These are phyloP conservation scores for Limnephilus rhombicus DNA, from an alignment of 2,888 invertebrate genomes.

Conservation along the genomic window DNA sequence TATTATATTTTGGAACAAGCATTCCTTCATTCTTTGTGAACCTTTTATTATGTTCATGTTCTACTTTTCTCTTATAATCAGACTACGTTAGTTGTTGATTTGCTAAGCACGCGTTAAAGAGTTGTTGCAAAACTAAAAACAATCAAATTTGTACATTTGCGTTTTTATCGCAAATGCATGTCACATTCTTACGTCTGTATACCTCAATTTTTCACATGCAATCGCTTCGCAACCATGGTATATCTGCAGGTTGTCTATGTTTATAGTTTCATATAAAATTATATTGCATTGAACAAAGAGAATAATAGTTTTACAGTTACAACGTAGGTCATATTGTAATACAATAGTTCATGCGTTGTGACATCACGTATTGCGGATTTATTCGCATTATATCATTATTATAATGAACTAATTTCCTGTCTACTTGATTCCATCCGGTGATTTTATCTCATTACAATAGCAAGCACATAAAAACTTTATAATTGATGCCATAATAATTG, in stretches of 20 bases:
- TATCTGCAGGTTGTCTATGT: background rate
- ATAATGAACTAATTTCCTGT: slow-evolving; percentile 28
- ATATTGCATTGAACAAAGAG: background rate
- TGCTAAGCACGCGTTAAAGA: no score
- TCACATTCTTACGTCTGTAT: background rate
- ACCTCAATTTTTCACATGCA: background rate
- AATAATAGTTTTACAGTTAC: background rate
- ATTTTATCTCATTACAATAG: background rate
- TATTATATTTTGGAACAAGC: no score
- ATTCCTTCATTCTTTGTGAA: no score
- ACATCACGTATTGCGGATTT: slow-evolving; percentile 11
- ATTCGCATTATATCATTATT: slow-evolving; percentile 18
- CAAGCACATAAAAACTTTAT: background rate
- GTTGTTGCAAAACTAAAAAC: no score
- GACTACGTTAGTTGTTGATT: no score
- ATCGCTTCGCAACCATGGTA: background rate
- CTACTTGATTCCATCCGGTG: slow-evolving; percentile 20
- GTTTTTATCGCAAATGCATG: no score
- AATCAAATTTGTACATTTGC: no score
- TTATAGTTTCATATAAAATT: background rate
- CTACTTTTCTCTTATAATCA: no score
- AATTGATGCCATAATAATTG: background rate
- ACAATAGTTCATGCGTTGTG: background rate
- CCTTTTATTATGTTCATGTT: no score
- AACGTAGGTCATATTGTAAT: background rate